Evolutionary conservation across 2,888 invertebrate species (phyloP).

Genomic region (Patella ulyssiponensis): DNA sequence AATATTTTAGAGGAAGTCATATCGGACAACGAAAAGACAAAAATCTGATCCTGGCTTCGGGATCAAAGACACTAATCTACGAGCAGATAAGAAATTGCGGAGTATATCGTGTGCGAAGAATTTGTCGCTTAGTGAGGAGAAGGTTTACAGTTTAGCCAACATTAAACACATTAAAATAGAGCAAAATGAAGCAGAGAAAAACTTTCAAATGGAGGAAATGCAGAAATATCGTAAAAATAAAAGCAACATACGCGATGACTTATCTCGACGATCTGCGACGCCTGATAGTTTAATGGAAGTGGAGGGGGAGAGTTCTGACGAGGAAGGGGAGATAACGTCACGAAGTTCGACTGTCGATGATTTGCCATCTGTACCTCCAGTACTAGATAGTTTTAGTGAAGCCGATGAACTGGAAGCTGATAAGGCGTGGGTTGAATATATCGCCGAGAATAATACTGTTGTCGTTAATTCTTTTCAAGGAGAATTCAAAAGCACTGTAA

Average conservation of each 20-base stretch:
- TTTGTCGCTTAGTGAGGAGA: conserved; percentile 25
- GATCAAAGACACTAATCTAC: conserved; percentile 75
- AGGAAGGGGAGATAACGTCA: conserved; percentile 42
- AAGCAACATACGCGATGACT: conserved; percentile 40
- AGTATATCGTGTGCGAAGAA: conserved; percentile 37
- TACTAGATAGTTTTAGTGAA: conserved; percentile 35
- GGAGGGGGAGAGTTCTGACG: conserved; percentile 40
- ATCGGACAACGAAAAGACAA: conserved; percentile 37
- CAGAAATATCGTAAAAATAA: conserved; percentile 51
- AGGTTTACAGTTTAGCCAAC: conserved; percentile 41
- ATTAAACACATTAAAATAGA: conserved; percentile 57
- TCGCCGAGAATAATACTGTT: conserved; percentile 76
- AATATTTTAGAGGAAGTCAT: conserved; percentile 64
- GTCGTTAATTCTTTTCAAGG: conserved; percentile 79
- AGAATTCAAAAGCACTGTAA: conserved; percentile 79
- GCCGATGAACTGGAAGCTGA: conserved; percentile 73
- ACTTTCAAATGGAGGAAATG: conserved; percentile 63
- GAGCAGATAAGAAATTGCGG: conserved; percentile 59
- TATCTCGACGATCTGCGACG: conserved; percentile 30
- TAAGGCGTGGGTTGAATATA: conserved; percentile 76
- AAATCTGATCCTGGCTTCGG: conserved; percentile 21
- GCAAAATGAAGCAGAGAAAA: conserved; percentile 58
- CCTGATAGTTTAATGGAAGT: conserved; percentile 36
- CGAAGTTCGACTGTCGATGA: conserved; percentile 33
- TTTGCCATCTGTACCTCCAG: conserved; percentile 28